phyloP scores from a whole-genome alignment of 1,140 invertebrate species.

The Forficula auricularia region DNA sequence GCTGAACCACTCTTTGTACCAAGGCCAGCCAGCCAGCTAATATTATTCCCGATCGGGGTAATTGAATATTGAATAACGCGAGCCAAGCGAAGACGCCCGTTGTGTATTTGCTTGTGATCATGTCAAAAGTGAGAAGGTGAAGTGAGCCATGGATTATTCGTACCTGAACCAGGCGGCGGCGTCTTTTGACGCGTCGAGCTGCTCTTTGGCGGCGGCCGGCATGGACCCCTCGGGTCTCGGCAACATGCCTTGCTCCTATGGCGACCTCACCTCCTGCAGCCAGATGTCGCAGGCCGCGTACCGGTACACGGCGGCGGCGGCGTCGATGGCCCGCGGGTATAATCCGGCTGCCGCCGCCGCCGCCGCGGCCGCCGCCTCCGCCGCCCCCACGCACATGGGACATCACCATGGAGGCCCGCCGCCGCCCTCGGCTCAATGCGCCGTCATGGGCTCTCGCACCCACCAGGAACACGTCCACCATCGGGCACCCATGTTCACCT shows the following conservation, averaged over 20 bases:
- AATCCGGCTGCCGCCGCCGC: conserved; percentile 26
- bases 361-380: conserved; percentile 20
- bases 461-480: conserved; percentile 35
- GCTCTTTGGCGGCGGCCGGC: conserved; percentile 36
- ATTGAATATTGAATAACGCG: conserved; percentile 31
- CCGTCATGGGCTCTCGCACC: conserved; percentile 36
- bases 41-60: conserved; percentile 31
- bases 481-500: conserved; percentile 39
- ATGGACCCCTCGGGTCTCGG: conserved; percentile 38
- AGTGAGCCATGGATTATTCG: conserved; percentile 43
- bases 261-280: conserved; percentile 65
- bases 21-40: conserved; percentile 19
- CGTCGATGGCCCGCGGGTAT: conserved; percentile 30
- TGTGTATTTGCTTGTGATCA: neutral
- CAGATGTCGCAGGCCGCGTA: conserved; percentile 68
- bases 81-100: neutral
- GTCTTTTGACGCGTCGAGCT: conserved; percentile 43
- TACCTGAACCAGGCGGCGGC: conserved; percentile 49
- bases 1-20: conserved; percentile 11
- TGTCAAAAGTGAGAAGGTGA: neutral
- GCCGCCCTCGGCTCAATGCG: conserved; percentile 30
- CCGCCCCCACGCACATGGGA: conserved; percentile 20
- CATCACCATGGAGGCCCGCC: conserved; percentile 30
- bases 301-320: conserved; percentile 42
- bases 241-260: conserved; percentile 60